Conservation (phyloP, 53 echinoderm and acorn worm species). For the Henricia sp. region DNA sequence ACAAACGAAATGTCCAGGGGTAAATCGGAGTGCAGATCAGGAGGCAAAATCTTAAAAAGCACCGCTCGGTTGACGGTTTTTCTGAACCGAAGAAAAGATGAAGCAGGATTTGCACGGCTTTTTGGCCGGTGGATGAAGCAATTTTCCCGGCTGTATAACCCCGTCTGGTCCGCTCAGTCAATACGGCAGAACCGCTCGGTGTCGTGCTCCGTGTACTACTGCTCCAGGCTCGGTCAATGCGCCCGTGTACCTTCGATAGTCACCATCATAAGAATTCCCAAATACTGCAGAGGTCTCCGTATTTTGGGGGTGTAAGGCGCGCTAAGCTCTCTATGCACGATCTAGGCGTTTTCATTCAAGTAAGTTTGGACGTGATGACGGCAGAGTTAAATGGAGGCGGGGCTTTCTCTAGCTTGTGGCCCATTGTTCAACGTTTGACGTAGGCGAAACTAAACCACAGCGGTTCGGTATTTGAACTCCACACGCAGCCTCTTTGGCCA, state of each 20-base stretch:
- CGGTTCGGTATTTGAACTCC: too few species aligned
- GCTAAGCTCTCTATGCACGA: slow-evolving; percentile 2
- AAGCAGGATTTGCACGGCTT: too few species aligned
- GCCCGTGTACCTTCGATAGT: not conserved
- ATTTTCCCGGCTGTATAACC: not conserved
- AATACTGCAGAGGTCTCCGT: not conserved
- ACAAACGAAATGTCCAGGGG: too few species aligned
- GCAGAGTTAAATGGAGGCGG: not conserved
- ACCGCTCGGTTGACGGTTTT: too few species aligned
- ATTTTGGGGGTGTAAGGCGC: slow-evolving; percentile 1
- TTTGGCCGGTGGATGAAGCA: not conserved
- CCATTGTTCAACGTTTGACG: not conserved
- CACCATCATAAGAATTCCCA: not conserved
- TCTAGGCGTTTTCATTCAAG: not conserved
- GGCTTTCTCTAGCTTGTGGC: not conserved
- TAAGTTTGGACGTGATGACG: slow-evolving; percentile 2
- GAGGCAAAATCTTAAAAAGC: too few species aligned
- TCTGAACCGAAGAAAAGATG: too few species aligned
- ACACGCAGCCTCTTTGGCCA: not conserved
- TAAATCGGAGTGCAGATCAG: too few species aligned
- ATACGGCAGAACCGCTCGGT: not conserved
- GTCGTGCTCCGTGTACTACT: not conserved
- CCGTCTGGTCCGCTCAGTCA: not conserved
- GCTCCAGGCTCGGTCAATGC: not conserved
- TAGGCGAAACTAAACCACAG: not conserved